A percentile compares a stretch with the other conserved stretches of the same genome.
Evolutionary conservation across 2,797 vertebrate genomes (phyloP).

Genomic region (Neosilurus hyrtlii): DNA sequence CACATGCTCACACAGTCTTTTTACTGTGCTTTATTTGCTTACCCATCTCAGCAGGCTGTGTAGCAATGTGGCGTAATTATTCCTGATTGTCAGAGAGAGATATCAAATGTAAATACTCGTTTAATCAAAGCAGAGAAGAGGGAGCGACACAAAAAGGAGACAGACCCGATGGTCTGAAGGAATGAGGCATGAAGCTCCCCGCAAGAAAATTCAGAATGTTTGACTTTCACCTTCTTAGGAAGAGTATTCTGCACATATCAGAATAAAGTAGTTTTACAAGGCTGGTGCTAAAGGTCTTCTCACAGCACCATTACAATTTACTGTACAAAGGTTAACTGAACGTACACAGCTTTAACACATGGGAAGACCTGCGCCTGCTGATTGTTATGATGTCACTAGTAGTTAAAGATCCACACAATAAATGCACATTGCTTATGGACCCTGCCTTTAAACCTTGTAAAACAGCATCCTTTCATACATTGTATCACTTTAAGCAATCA

Average conservation of each 20-base stretch:
- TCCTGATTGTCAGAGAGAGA: constrained; percentile 50
- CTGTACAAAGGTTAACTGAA: constrained; percentile 45
- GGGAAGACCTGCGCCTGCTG: neutral
- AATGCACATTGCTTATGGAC: neutral
- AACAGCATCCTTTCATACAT: neutral
- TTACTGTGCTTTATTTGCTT: constrained; percentile 49
- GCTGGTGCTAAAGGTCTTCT: constrained; percentile 44
- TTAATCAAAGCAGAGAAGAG: constrained; percentile 44
- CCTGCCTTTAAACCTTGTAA: neutral
- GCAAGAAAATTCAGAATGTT: constrained; percentile 30
- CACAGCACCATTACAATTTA: constrained; percentile 33
- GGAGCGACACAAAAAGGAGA: neutral
- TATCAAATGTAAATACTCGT: constrained; percentile 45
- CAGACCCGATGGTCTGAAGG: constrained; percentile 28
- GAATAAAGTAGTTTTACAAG: constrained; percentile 35
- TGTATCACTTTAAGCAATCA: neutral
- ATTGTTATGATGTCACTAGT: neutral
- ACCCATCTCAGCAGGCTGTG: constrained; percentile 56
- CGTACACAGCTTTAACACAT: constrained; percentile 22
- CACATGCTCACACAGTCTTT: constrained; percentile 29
- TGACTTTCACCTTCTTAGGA: constrained; percentile 30
- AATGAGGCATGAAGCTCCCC: constrained; percentile 42
- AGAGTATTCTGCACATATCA: constrained; percentile 25
- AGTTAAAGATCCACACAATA: neutral
- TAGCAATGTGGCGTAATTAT: constrained; percentile 49